phyloP scores from a whole-genome alignment of 2,888 invertebrate species.

The Cataglyphis cursor region DNA sequence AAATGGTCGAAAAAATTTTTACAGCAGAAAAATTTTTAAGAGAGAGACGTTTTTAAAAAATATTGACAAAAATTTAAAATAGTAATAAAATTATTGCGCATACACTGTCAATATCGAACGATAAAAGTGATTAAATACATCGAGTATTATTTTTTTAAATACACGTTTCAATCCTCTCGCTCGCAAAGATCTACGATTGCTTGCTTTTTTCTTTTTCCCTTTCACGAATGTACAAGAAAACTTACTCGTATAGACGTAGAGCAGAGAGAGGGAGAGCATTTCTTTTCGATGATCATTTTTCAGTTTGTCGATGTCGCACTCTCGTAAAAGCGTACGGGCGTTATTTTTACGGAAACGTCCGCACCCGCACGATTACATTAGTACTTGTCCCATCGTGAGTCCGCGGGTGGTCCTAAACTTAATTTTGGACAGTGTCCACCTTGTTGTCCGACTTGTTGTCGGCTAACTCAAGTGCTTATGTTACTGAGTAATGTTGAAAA shows the following conservation, averaged over 20 bases:
- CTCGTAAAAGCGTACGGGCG: constrained; percentile 35
- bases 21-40: not conserved
- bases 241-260: constrained; percentile 3
- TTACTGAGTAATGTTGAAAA: constrained; percentile 31
- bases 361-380: constrained; percentile 57
- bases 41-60: constrained; percentile 22
- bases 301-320: constrained; percentile 67
- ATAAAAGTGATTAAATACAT: constrained; percentile 14
- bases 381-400: constrained; percentile 43
- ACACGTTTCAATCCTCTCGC: not conserved
- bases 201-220: not conserved
- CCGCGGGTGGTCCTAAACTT: constrained; percentile 64
- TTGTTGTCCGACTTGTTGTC: not conserved
- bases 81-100: constrained; percentile 1
- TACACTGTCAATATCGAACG: constrained; percentile 18
- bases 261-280: not conserved
- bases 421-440: constrained; percentile 69
- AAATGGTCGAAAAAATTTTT: not conserved
- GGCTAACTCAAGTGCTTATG: not conserved
- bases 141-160: constrained; percentile 22
- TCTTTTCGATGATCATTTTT: constrained; percentile 65
- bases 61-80: constrained; percentile 13
- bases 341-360: constrained; percentile 67
- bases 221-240: constrained; percentile 24
- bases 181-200: constrained; percentile 10